These are phyloP conservation scores for Atherinosoma microstoma DNA, from an alignment of 2,797 vertebrate genomes.

Conservation along the genomic window DNA sequence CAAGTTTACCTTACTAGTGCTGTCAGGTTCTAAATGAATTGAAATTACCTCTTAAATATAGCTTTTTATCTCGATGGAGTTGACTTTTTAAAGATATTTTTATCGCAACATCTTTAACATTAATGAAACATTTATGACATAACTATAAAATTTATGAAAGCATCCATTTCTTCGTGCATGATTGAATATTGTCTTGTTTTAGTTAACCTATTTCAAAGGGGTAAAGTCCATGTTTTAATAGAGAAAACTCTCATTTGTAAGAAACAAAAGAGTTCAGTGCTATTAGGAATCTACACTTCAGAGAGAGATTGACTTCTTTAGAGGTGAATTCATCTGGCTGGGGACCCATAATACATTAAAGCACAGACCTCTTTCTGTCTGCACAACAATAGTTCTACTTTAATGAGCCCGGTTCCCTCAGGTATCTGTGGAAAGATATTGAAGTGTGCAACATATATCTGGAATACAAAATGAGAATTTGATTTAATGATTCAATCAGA, in stretches of 20 bases:
- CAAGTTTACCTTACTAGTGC: too few species aligned
- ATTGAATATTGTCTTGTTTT: not conserved
- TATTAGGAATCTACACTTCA: constrained; percentile 19
- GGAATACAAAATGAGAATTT: constrained; percentile 48
- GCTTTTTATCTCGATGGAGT: too few species aligned
- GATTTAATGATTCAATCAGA: constrained; percentile 53
- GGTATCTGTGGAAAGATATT: constrained; percentile 34
- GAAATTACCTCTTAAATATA: too few species aligned
- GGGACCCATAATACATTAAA: constrained; percentile 39
- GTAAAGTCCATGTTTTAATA: constrained; percentile 2
- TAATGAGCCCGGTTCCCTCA: constrained; percentile 53
- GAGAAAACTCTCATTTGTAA: constrained; percentile 7
- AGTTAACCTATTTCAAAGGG: constrained; percentile 17
- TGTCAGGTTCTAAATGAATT: too few species aligned
- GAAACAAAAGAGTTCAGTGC: constrained; percentile 5
- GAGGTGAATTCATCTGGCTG: constrained; percentile 34
- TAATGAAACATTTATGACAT: not conserved
- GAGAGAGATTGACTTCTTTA: constrained; percentile 29
- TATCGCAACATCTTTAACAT: too few species aligned
- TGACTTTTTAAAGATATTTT: too few species aligned
- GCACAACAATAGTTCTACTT: constrained; percentile 30
- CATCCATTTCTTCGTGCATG: not conserved
- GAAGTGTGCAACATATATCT: constrained; percentile 27
- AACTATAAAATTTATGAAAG: not conserved
- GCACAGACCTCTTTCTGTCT: constrained; percentile 40